A percentile compares a stretch with the other conserved stretches of the same genome.
phyloP scores from a whole-genome alignment of 2,888 invertebrate genomes.

The Lithodes maja region DNA sequence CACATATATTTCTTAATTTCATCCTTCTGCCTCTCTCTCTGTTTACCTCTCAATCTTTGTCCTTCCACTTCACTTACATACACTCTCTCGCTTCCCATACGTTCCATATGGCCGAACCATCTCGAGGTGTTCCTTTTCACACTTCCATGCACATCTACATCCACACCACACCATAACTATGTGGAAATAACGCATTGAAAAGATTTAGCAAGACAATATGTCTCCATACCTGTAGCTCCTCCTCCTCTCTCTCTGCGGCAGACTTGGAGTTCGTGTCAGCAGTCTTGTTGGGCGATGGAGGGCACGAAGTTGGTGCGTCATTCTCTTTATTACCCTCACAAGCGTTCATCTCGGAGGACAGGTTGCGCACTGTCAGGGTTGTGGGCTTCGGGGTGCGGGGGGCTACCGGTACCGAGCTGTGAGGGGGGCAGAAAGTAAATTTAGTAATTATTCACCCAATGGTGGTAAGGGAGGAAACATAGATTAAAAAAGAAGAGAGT shows the following conservation, averaged over 20 bases:
- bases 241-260: conserved; percentile 43
- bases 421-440: neutral
- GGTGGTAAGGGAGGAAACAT: too few species aligned
- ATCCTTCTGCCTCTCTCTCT: too few species aligned
- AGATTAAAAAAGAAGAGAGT: too few species aligned
- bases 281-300: neutral
- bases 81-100: too few species aligned
- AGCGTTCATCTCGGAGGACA: conserved; percentile 53
- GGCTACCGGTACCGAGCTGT: conserved; percentile 13
- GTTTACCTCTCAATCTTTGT: too few species aligned
- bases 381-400: conserved; percentile 46
- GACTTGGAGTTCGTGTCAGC: neutral
- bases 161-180: too few species aligned
- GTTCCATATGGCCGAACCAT: too few species aligned
- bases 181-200: neutral
- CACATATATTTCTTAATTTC: too few species aligned
- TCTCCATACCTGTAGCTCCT: conserved; percentile 48
- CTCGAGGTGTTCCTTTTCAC: too few species aligned
- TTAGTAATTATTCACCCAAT: too few species aligned
- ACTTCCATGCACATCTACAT: too few species aligned
- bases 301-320: neutral
- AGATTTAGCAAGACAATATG: neutral
- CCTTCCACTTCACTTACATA: too few species aligned
- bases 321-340: conserved; percentile 40
- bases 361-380: conserved; percentile 54